Base-by-base conservation (phyloP, 2,113 vertebrate species). In the Tenebrosternarchus preto region DNA sequence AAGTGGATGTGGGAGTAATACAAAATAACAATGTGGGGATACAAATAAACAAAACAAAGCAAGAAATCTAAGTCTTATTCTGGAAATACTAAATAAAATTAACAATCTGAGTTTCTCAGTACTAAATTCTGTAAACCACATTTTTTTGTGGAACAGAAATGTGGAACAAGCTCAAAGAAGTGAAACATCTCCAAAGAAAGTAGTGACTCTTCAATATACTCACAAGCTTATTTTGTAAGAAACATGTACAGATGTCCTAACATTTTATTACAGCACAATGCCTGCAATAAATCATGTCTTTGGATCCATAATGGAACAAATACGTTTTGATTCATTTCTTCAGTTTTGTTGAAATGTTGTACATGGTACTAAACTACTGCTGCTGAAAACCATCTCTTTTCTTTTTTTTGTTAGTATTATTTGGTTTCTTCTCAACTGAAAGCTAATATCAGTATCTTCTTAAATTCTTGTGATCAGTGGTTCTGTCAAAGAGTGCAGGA, bases 261-360 rank as follows among this genome's bases (percentile, higher is more conserved):
- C 0, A 50, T 50, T 78, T 73, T 77, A 64, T 66, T 17, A 20
- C n/a, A 78, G 80, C 55, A 20, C 15, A 83, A n/a, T 77, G 80
- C 25, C 29, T 57, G 81, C 80, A 80, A 87, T 87, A 81, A 86
- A 90, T 85, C 60, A 78, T 64, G 75, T 25, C 72, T 57, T 63
- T 15, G 43, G 67, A 85, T 68, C 80, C 59, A 79, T 84, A 82
- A 82, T 81, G 31, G 17, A 84, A 82, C 71, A 84, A 87, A 77
- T 81, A 55, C 39, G 12, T 50, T 69, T 15, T 85, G 84, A 87
- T 88, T 87, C 72, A 84, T 86, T 84, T 24, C 33, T 83, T 83
- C 80, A 4, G 70, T 82, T 83, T 82, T 50, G 22, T 6, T 75
- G 8, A 39, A 76, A 57, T 85, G 66, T 78, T 82, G 84, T 81